Conservation (phyloP, 2,797 vertebrate species). For the Alca torda region DNA sequence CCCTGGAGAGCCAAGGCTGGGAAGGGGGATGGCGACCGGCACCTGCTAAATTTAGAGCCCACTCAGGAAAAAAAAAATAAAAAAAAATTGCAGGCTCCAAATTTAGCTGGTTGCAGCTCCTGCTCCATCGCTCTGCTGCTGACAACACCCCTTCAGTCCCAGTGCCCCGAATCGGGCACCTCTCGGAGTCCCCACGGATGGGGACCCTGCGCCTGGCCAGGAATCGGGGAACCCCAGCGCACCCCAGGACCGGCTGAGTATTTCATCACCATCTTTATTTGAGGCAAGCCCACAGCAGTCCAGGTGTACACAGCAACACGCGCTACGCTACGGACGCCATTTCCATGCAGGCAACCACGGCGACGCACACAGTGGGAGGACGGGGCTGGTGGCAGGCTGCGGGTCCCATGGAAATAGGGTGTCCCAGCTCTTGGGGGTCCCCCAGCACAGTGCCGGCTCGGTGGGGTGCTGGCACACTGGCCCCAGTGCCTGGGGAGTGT, state of each 20-base stretch:
- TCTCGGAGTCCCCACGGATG: rapidly evolving
- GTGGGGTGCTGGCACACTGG: rapidly evolving
- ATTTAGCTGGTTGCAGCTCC: slow-evolving; percentile 10
- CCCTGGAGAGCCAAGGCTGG: background rate
- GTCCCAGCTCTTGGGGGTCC: background rate
- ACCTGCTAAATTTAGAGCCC: slow-evolving; percentile 54
- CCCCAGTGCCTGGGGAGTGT: background rate
- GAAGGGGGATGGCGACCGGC: background rate
- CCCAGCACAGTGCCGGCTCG: rapidly evolving
- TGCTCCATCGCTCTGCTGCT: background rate
- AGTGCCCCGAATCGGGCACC: rapidly evolving
- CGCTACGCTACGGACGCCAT: background rate
- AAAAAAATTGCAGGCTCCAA: slow-evolving; percentile 4
- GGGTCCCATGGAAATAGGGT: rapidly evolving
- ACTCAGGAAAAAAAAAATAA: background rate
- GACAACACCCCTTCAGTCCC: background rate
- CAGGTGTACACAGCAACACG: slow-evolving; percentile 31
- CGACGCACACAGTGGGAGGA: background rate
- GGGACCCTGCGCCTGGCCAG: rapidly evolving
- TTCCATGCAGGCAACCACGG: slow-evolving; percentile 53
- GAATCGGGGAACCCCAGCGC: background rate
- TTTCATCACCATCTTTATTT: slow-evolving; percentile 67
- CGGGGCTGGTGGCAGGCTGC: background rate
- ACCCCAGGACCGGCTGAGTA: background rate
- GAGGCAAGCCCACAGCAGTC: slow-evolving; percentile 43